These are phyloP conservation scores for Kradibia gibbosae DNA, from an alignment of 1,140 invertebrate genomes.

Conservation along the genomic window DNA sequence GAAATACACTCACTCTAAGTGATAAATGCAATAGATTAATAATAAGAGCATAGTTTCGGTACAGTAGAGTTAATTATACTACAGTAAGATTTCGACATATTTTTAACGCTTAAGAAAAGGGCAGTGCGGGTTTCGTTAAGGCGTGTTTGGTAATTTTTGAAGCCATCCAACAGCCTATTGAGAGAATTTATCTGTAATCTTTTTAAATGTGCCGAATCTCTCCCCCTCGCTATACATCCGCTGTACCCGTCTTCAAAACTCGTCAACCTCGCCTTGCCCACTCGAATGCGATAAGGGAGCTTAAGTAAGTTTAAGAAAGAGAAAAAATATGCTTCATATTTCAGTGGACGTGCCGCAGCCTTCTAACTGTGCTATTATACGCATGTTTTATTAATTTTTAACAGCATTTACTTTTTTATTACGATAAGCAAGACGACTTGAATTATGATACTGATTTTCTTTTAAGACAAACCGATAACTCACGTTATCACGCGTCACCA, in stretches of 20 bases:
- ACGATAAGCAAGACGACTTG: background rate
- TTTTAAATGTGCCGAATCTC: slow-evolving; percentile 14
- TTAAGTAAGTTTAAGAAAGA: slow-evolving; percentile 23
- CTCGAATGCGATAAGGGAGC: slow-evolving; percentile 28
- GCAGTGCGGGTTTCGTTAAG: slow-evolving; percentile 1
- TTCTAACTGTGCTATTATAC: slow-evolving; percentile 33
- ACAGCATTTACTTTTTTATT: background rate
- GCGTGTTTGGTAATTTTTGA: slow-evolving; percentile 38
- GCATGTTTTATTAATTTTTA: slow-evolving; percentile 48
- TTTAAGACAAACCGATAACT: background rate
- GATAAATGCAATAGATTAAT: slow-evolving; percentile 33
- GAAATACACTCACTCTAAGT: slow-evolving; percentile 12
- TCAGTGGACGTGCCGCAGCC: slow-evolving; percentile 28
- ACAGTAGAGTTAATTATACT: slow-evolving; percentile 16
- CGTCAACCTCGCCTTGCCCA: slow-evolving; percentile 32
- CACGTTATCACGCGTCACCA: slow-evolving; percentile 12
- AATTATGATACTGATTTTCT: slow-evolving; percentile 37
- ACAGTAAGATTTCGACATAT: slow-evolving; percentile 10
- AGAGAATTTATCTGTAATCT: slow-evolving; percentile 39
- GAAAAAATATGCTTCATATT: slow-evolving; percentile 38
- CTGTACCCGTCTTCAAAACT: slow-evolving; percentile 31
- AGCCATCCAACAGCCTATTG: slow-evolving; percentile 36
- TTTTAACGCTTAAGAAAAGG: background rate
- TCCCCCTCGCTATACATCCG: slow-evolving; percentile 21
- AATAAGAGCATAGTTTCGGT: background rate